Evolutionary conservation across 1,140 invertebrate species (phyloP), one percentile per base, ranked within the genome.

Genomic region (Drosophila pseudoobscura): DNA sequence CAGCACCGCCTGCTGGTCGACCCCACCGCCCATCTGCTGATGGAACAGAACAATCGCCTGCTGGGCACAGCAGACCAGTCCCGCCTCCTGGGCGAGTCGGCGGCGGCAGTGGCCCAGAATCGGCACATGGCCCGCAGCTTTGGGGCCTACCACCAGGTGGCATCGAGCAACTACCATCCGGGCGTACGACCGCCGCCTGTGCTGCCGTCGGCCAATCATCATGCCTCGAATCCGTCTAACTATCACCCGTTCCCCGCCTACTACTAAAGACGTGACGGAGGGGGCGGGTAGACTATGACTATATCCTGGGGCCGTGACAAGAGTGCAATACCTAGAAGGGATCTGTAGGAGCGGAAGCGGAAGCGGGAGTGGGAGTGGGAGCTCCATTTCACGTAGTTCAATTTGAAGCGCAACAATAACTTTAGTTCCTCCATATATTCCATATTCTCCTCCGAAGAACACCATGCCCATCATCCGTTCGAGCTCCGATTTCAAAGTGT

Each of bases 221-320:
- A 91, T 65, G 75, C 91, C 76, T 89, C 90, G 60, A 92, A 91
- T 91, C 91, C 91, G 46, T 90, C 91, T 35, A 92, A 92, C 45
- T 92, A 92, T 74, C 91, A 92, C 73, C 91, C 91, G 15, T 92
- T 92, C 71, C 90, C 91, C 8, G 91, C 91, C 49, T 91, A 91
- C 57, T 92, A 92, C 61, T 91, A 90, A 63, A 62, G 46, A 8
- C 50, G 15, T 3, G 11, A 8, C 5, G 24, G 24, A 2, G 20
- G 20, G 20, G 1, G 2, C 20, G 24, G 24, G 24, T 0, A 26
- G 24, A 26, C 0, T 22, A 31, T 26, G 6, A 31, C 7, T 8
- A 31, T 2, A 31, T 8, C 7, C 29, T 31, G 29, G 7, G 2
- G 24, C 35, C 50, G 78, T 78, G 78, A 69, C 43, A 52, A 63